A percentile compares a stretch with the other conserved stretches of the same genome.
Conservation (phyloP, 2,797 vertebrate genomes). For the Erpetoichthys calabaricus region DNA sequence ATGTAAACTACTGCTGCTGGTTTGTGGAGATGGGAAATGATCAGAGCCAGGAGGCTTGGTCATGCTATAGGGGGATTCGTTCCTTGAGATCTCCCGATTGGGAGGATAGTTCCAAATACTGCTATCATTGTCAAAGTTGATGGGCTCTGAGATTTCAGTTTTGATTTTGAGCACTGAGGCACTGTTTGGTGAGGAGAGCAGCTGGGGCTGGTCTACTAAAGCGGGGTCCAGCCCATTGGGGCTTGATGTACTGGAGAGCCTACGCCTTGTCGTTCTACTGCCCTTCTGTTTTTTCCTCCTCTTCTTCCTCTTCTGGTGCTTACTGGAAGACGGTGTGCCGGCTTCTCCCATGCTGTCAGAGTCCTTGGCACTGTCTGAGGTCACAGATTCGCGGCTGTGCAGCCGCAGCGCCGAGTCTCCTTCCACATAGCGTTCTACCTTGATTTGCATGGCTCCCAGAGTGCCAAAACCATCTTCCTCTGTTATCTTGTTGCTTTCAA, state of each 20-base stretch:
- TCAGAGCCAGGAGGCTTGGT: slow-evolving; percentile 72
- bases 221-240: slow-evolving; percentile 62
- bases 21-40: slow-evolving; percentile 78
- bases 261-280: slow-evolving; percentile 55
- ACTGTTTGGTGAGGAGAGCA: slow-evolving; percentile 69
- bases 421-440: slow-evolving; percentile 88
- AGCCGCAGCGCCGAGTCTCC: slow-evolving; percentile 68
- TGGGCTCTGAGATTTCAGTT: slow-evolving; percentile 93
- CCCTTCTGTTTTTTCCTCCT: slow-evolving; percentile 92
- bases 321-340: slow-evolving; percentile 54
- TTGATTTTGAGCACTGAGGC: slow-evolving; percentile 94
- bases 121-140: slow-evolving; percentile 98
- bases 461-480: slow-evolving; percentile 59
- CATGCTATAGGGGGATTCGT: slow-evolving; percentile 96
- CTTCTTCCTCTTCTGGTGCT: slow-evolving; percentile 80
- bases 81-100: slow-evolving; percentile 93
- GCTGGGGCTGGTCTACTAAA: slow-evolving; percentile 67
- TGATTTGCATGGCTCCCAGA: slow-evolving; percentile 85
- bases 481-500: slow-evolving; percentile 67
- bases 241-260: slow-evolving; percentile 67
- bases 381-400: slow-evolving; percentile 62
- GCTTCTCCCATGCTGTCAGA: slow-evolving; percentile 58
- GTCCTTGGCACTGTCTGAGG: slow-evolving; percentile 64
- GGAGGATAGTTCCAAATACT: slow-evolving; percentile 99
- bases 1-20: slow-evolving; percentile 61